A percentile compares a stretch with the other conserved stretches of the same genome.
phyloP scores from a whole-genome alignment of 1,140 invertebrate genomes.

The Melanaphis sacchari region DNA sequence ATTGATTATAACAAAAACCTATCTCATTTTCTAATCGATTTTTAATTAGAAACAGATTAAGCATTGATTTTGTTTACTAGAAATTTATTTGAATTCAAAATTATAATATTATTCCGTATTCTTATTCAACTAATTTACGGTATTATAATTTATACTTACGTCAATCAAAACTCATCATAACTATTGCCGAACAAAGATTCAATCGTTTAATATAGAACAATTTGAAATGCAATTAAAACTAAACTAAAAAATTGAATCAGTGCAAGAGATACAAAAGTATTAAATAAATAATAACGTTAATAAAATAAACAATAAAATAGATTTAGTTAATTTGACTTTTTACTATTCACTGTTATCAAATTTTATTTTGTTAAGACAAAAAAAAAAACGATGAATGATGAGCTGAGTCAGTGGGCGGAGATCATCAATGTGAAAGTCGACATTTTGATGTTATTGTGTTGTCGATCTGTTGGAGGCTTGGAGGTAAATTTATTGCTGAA shows the following conservation, averaged over 20 bases:
- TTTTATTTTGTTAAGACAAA: background rate
- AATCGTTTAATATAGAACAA: background rate
- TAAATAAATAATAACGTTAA: background rate
- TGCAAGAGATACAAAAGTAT: background rate
- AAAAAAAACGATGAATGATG: background rate
- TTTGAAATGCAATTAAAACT: background rate
- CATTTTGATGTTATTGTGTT: too few species aligned
- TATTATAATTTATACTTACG: background rate
- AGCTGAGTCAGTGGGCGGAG: background rate
- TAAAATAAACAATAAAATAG: background rate
- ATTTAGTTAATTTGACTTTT: background rate
- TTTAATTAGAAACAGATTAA: background rate
- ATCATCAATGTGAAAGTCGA: background rate
- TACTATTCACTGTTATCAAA: background rate
- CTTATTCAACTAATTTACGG: background rate
- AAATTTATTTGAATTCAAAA: too few species aligned
- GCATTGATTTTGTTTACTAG: too few species aligned
- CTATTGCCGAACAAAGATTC: background rate
- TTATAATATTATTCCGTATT: background rate
- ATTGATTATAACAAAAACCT: background rate
- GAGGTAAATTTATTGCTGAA: background rate
- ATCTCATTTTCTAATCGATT: background rate
- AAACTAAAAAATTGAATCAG: background rate
- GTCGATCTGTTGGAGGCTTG: background rate
- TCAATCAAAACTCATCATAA: background rate